Evolutionary conservation across 1,140 invertebrate genomes (phyloP).

Genomic region (Bathynomus jamesi): DNA sequence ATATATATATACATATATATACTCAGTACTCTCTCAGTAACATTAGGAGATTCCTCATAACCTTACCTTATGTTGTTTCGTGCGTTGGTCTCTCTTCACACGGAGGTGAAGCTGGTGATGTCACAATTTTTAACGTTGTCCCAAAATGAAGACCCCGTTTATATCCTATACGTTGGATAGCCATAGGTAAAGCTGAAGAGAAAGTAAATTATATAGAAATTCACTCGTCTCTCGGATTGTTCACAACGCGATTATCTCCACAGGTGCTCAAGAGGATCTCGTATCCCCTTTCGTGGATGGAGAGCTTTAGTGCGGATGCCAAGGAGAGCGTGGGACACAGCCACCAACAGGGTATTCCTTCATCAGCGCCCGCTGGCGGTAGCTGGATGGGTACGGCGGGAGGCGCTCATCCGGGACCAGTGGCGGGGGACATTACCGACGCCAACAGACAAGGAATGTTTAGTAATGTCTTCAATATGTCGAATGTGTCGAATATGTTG

Average conservation of each 20-base stretch:
- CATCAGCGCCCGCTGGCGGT: constrained; percentile 19
- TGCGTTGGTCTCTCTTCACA: too few relatives aligned
- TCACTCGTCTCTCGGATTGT: background rate
- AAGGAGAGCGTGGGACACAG: background rate
- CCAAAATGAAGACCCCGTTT: too few relatives aligned
- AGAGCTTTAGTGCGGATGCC: constrained; percentile 52
- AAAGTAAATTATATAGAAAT: background rate
- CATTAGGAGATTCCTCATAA: too few relatives aligned
- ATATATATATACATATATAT: too few relatives aligned
- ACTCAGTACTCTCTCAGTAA: too few relatives aligned
- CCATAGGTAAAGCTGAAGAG: too few relatives aligned
- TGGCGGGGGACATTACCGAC: constrained; percentile 6
- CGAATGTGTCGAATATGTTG: constrained; percentile 36
- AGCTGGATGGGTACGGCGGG: background rate
- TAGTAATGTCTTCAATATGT: constrained; percentile 34
- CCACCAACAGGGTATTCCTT: constrained; percentile 48
- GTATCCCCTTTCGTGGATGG: constrained; percentile 86
- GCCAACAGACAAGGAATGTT: constrained; percentile 24
- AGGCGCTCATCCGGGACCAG: background rate
- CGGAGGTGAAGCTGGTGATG: too few relatives aligned
- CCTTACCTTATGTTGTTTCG: too few relatives aligned
- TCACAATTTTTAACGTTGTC: too few relatives aligned
- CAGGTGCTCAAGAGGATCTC: constrained; percentile 77
- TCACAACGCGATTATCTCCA: constrained; percentile 16
- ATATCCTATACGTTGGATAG: too few relatives aligned